These are phyloP conservation scores for Altica lythri DNA, from an alignment of 2,888 invertebrate species.

Conservation along the genomic window DNA sequence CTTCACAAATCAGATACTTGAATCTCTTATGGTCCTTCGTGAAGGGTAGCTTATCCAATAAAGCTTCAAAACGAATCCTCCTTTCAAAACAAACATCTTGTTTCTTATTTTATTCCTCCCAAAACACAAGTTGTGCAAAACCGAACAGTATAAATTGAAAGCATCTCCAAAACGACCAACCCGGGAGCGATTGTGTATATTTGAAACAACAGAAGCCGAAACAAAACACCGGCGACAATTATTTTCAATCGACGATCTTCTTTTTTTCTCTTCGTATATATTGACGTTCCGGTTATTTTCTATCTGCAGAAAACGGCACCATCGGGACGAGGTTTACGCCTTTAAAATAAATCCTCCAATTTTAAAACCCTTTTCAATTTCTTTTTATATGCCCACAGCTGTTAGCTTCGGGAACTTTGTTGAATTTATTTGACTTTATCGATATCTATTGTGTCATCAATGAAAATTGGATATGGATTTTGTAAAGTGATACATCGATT, in stretches of 20 bases:
- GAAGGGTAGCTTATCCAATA: background rate
- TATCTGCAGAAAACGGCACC: constrained; percentile 49
- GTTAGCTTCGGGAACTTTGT: constrained; percentile 26
- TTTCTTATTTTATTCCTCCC: constrained; percentile 55
- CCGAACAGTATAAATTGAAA: constrained; percentile 54
- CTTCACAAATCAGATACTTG: too few relatives aligned
- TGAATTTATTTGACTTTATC: constrained; percentile 34
- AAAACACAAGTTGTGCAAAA: constrained; percentile 51
- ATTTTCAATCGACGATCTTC: constrained; percentile 56
- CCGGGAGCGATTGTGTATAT: constrained; percentile 52
- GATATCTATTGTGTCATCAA: constrained; percentile 28
- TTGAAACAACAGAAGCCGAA: constrained; percentile 29
- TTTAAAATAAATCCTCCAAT: constrained; percentile 52
- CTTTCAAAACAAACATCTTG: constrained; percentile 28
- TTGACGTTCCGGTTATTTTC: constrained; percentile 39
- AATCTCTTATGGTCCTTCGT: too few relatives aligned
- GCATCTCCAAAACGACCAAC: constrained; percentile 54
- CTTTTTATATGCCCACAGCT: constrained; percentile 43
- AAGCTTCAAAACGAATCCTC: constrained; percentile 10
- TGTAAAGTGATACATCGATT: constrained; percentile 24
- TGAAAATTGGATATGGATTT: constrained; percentile 33
- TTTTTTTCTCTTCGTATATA: constrained; percentile 36
- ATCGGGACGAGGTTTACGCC: constrained; percentile 49
- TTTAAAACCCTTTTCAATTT: constrained; percentile 52
- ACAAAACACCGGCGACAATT: constrained; percentile 55